phyloP scores from a whole-genome alignment of 2,888 invertebrate species.

The Cyclophora albipunctata region DNA sequence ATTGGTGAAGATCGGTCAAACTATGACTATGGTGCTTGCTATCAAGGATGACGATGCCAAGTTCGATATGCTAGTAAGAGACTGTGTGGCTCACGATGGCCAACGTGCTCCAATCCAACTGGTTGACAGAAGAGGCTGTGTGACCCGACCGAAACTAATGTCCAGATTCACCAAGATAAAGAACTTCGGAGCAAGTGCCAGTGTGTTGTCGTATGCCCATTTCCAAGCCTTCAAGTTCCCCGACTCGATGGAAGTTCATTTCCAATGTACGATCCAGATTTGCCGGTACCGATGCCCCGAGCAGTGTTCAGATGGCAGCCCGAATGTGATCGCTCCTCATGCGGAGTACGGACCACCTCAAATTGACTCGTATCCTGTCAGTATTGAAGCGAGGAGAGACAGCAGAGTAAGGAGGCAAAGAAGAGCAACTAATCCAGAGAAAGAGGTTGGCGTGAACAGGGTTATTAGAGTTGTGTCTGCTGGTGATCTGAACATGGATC shows the following conservation, averaged over 20 bases:
- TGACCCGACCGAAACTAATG: conserved; percentile 93
- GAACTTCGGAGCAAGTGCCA: conserved; percentile 94
- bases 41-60: conserved; percentile 96
- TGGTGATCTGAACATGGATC: conserved; percentile 88
- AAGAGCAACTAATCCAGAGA: conserved; percentile 79
- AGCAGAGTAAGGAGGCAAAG: conserved; percentile 82
- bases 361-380: conserved; percentile 66
- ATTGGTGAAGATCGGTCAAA: conserved; percentile 94
- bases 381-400: conserved; percentile 81
- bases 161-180: conserved; percentile 95
- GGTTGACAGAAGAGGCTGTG: conserved; percentile 94
- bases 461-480: conserved; percentile 94
- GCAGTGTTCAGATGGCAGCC: conserved; percentile 85
- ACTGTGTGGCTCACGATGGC: conserved; percentile 96
- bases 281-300: conserved; percentile 95
- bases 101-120: conserved; percentile 94
- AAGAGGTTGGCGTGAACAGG: conserved; percentile 90
- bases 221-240: conserved; percentile 98
- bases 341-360: conserved; percentile 85
- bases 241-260: conserved; percentile 97
- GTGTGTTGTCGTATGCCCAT: conserved; percentile 92
- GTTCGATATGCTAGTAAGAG: conserved; percentile 95
- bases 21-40: conserved; percentile 97
- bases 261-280: conserved; percentile 96
- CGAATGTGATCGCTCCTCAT: conserved; percentile 67